phyloP scores from a whole-genome alignment of 1,140 invertebrate species.

The Eumeta japonica region DNA sequence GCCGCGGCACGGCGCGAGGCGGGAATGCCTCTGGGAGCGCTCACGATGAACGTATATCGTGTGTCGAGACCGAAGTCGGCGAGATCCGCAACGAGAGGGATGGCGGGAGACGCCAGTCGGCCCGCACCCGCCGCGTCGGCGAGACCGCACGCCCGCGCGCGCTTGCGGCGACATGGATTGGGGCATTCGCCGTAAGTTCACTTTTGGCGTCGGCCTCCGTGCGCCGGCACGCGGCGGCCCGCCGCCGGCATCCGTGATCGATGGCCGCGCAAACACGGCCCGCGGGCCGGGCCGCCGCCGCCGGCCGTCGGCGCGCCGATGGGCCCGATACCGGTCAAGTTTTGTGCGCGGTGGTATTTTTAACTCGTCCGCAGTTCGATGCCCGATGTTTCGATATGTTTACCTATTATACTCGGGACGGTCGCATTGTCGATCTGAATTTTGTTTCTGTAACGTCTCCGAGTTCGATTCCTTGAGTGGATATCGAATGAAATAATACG shows the following conservation, averaged over 20 bases:
- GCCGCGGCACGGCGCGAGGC: constrained; percentile 1
- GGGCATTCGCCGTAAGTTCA: constrained; percentile 76
- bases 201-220: constrained; percentile 10
- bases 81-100: constrained; percentile 30
- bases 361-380: constrained; percentile 54
- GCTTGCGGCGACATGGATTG: constrained; percentile 64
- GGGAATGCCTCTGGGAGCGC: constrained; percentile 8
- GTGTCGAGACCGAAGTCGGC: no score
- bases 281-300: constrained; percentile 48
- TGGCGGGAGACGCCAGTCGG: constrained; percentile 46
- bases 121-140: constrained; percentile 35
- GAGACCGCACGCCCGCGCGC: constrained; percentile 13
- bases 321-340: no score
- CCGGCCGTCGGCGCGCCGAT: no score
- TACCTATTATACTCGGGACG: no score
- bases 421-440: no score
- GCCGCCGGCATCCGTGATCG: constrained; percentile 26
- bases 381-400: constrained; percentile 48
- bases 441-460: no score
- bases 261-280: constrained; percentile 36
- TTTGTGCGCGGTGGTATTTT: constrained; percentile 43
- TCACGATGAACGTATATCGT: constrained; percentile 20
- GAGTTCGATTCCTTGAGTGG: no score
- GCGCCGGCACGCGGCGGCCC: constrained; percentile 14
- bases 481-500: no score